Evolutionary conservation across 2,888 invertebrate genomes (phyloP).

Genomic region (Syrphus vitripennis): DNA sequence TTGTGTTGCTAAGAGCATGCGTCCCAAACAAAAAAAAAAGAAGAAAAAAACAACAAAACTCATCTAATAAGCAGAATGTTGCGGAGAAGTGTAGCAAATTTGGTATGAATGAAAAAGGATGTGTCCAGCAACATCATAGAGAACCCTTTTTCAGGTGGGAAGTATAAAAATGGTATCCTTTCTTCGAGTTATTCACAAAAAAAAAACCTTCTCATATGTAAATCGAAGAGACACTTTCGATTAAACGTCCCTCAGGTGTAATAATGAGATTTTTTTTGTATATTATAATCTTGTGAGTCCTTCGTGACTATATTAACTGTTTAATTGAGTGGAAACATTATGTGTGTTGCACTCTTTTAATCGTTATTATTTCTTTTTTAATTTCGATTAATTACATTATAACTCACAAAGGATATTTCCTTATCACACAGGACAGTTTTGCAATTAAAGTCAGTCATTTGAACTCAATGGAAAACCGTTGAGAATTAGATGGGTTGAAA

Average conservation of each 20-base stretch:
- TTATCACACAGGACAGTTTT: slow-evolving; percentile 48
- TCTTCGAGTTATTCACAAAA: slow-evolving; percentile 8
- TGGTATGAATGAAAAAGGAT: slow-evolving; percentile 2
- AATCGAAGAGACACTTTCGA: slow-evolving; percentile 65
- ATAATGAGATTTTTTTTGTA: slow-evolving; percentile 72
- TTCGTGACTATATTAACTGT: not conserved
- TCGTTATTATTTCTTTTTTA: not conserved
- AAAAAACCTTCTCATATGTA: slow-evolving; percentile 13
- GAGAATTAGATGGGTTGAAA: slow-evolving; percentile 45
- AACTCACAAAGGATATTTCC: slow-evolving; percentile 46
- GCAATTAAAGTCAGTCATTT: slow-evolving; percentile 66
- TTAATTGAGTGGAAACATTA: slow-evolving; percentile 57
- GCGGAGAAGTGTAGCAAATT: slow-evolving; percentile 14
- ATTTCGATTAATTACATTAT: slow-evolving; percentile 45
- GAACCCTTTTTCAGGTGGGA: not conserved
- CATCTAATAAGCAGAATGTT: slow-evolving; percentile 43
- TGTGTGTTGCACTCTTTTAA: slow-evolving; percentile 24
- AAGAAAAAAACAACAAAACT: slow-evolving; percentile 5
- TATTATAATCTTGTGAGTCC: not conserved
- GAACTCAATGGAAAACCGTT: slow-evolving; percentile 40
- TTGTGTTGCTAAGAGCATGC: slow-evolving; percentile 68
- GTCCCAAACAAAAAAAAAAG: no score
- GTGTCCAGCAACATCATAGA: slow-evolving; percentile 62
- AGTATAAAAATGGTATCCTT: slow-evolving; percentile 30
- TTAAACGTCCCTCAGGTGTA: slow-evolving; percentile 75